These are phyloP conservation scores for Chiridota heheva DNA, from an alignment of 35 echinoderm and acorn worm species.

Conservation along the genomic window DNA sequence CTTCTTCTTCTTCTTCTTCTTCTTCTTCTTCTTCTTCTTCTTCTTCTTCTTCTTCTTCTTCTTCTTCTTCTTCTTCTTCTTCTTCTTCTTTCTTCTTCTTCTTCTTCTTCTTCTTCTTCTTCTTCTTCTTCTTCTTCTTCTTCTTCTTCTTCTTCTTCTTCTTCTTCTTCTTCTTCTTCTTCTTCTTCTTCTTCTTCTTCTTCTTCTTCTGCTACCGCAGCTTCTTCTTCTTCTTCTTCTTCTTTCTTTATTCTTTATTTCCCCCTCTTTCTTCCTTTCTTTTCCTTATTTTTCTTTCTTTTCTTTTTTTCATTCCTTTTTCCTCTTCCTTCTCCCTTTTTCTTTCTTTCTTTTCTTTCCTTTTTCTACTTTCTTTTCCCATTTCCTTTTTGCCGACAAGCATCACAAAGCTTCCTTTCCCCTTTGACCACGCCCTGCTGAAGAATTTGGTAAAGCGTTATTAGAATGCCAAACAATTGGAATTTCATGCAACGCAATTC, in stretches of 20 bases:
- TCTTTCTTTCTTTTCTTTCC: background rate
- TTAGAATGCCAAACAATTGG: no score
- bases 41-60: background rate
- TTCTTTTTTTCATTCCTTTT: background rate
- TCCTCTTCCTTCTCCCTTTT: background rate
- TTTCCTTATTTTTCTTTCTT: background rate
- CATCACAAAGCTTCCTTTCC: no score
- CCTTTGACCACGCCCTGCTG: no score
- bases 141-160: background rate
- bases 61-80: background rate
- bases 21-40: background rate
- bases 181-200: background rate
- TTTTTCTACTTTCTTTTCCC: background rate
- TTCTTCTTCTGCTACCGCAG: background rate
- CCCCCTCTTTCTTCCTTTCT: background rate
- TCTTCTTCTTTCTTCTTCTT: background rate
- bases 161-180: background rate
- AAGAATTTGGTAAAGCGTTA: no score
- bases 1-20: background rate
- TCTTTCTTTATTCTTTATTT: background rate
- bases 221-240: background rate
- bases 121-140: background rate
- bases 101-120: background rate
- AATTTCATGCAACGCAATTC: no score
- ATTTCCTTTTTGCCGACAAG: background rate